Evolutionary conservation across 2,888 invertebrate species (phyloP).

Genomic region (Euzophera pinguis): DNA sequence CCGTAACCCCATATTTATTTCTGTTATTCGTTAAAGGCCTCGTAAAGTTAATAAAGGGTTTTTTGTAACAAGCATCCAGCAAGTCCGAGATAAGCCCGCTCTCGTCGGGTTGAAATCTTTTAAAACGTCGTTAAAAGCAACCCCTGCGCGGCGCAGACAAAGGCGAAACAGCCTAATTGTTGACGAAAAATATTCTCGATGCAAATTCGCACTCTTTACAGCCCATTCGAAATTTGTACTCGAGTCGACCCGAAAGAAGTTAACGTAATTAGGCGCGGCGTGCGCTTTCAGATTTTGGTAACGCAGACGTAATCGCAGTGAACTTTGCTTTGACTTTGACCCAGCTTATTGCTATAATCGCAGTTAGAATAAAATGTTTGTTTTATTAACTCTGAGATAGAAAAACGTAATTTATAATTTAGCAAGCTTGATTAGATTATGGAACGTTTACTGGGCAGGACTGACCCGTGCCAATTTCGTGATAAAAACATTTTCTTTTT

Average conservation of each 20-base stretch:
- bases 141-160: conserved; percentile 67
- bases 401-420: no score
- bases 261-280: conserved; percentile 65
- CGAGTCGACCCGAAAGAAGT: conserved; percentile 55
- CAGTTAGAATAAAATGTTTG: conserved; percentile 14
- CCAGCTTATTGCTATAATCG: conserved; percentile 12
- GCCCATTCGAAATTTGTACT: conserved; percentile 75
- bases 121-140: conserved; percentile 77
- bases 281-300: conserved; percentile 47
- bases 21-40: conserved; percentile 73
- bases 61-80: conserved; percentile 68
- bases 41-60: conserved; percentile 78
- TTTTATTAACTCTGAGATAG: conserved; percentile 8
- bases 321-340: conserved; percentile 25
- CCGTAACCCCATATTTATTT: conserved; percentile 71
- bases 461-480: no score
- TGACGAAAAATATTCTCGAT: conserved; percentile 77
- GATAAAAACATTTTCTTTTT: no score
- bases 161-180: conserved; percentile 72
- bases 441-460: no score
- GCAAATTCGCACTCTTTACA: conserved; percentile 77
- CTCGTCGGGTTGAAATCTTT: conserved; percentile 68
- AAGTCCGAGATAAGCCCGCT: conserved; percentile 72
- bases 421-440: no score
- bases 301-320: conserved; percentile 28